These are phyloP conservation scores for Cebus imitator DNA, from an alignment of 2,113 vertebrate genomes.

Conservation along the genomic window DNA sequence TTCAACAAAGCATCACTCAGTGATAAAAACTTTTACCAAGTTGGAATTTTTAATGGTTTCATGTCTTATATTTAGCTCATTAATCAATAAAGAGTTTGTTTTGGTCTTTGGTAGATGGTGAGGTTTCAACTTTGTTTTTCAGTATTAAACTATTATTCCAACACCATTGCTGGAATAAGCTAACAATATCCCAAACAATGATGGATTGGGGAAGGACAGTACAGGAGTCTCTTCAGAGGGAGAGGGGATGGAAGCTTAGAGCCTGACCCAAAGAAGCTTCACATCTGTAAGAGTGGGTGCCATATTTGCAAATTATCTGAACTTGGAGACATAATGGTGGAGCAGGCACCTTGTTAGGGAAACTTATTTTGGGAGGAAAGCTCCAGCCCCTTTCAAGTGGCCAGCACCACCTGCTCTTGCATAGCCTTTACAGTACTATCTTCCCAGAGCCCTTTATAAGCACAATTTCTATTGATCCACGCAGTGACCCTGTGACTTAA, in stretches of 20 bases:
- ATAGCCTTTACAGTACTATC: not conserved
- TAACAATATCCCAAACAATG: not conserved
- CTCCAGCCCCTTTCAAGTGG: not conserved
- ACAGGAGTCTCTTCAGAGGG: not conserved
- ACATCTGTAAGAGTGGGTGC: accelerated
- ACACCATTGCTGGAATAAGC: not conserved
- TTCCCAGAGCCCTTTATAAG: not conserved
- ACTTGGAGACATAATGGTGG: not conserved
- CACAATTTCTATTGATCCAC: not conserved
- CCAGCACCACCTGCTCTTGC: not conserved
- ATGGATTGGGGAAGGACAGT: not conserved
- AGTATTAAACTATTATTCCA: not conserved
- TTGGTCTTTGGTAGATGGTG: not conserved
- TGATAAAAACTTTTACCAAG: not conserved
- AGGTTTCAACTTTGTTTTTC: not conserved
- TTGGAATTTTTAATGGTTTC: not conserved
- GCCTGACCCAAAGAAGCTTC: not conserved
- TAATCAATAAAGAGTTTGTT: not conserved
- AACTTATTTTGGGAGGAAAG: not conserved
- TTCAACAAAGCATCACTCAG: not conserved
- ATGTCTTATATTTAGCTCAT: not conserved
- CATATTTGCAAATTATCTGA: not conserved
- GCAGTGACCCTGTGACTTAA: not conserved
- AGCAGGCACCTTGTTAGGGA: not conserved
- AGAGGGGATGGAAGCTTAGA: not conserved